phyloP scores from a whole-genome alignment of 2,113 vertebrate species.

The Uria aalge region DNA sequence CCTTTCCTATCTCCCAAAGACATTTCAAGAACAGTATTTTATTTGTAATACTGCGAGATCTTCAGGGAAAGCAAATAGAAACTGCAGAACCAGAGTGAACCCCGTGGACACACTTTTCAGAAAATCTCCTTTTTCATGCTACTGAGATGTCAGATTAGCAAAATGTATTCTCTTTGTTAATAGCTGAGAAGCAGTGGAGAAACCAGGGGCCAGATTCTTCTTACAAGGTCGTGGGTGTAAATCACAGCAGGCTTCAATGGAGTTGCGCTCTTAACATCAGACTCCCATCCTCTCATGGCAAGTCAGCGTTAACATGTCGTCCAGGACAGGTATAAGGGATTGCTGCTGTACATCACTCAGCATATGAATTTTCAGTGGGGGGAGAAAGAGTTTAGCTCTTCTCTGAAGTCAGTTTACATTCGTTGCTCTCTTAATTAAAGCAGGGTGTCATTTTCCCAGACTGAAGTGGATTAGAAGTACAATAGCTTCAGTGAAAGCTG shows the following conservation, averaged over 20 bases:
- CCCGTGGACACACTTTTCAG: neutral
- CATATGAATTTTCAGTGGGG: neutral
- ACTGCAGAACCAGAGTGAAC: neutral
- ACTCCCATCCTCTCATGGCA: neutral
- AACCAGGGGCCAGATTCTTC: neutral
- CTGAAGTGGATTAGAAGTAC: slow-evolving; percentile 53
- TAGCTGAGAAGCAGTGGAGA: neutral
- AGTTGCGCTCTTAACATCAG: neutral
- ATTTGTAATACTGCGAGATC: neutral
- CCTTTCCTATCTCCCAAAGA: neutral
- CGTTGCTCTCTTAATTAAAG: slow-evolving; percentile 35
- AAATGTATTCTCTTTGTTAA: neutral
- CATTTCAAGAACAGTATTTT: neutral
- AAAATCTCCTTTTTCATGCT: neutral
- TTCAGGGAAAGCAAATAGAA: neutral
- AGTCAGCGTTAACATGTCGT: neutral
- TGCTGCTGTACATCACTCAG: slow-evolving; percentile 20
- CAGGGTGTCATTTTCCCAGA: slow-evolving; percentile 45
- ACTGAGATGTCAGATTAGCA: neutral
- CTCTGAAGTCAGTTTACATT: slow-evolving; percentile 44
- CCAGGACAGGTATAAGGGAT: neutral
- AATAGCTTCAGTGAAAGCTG: slow-evolving; percentile 55
- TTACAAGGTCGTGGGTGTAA: fast-evolving
- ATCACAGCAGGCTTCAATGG: neutral
- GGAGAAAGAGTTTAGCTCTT: neutral